These are phyloP conservation scores for Muscicapa striata DNA, from an alignment of 2,797 vertebrate genomes.

Conservation along the genomic window DNA sequence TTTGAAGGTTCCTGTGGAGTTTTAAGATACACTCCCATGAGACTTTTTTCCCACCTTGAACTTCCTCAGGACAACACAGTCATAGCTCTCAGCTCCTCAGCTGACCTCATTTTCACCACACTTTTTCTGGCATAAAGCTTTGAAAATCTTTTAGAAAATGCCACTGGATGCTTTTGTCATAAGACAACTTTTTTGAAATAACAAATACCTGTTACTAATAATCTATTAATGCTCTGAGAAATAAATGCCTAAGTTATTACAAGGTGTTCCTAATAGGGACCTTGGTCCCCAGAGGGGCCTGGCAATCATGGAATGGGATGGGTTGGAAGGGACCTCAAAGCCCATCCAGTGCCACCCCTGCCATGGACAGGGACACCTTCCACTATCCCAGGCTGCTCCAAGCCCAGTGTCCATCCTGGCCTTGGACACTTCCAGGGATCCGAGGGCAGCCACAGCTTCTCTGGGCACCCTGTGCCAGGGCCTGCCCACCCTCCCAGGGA, in stretches of 20 bases:
- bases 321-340: not conserved
- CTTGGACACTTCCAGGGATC: not conserved
- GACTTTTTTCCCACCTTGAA: not conserved
- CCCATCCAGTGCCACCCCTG: accelerated
- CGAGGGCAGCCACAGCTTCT: not conserved
- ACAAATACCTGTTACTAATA: not conserved
- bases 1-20: not conserved
- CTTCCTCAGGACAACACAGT: not conserved
- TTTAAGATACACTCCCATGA: not conserved
- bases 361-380: not conserved
- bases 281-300: too few relatives aligned
- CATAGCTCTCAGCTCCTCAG: not conserved
- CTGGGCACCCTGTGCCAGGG: not conserved
- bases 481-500: not conserved
- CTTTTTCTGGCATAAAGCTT: not conserved
- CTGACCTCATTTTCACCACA: not conserved
- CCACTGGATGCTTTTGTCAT: not conserved
- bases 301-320: not conserved
- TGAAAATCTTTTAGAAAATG: not conserved
- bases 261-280: not conserved
- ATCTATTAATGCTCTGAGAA: not conserved
- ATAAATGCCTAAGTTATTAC: not conserved
- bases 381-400: not conserved
- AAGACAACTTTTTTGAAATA: not conserved
- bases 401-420: accelerated